phyloP scores from a whole-genome alignment of 1,140 invertebrate genomes.

The Cyrtorhinus lividipennis region DNA sequence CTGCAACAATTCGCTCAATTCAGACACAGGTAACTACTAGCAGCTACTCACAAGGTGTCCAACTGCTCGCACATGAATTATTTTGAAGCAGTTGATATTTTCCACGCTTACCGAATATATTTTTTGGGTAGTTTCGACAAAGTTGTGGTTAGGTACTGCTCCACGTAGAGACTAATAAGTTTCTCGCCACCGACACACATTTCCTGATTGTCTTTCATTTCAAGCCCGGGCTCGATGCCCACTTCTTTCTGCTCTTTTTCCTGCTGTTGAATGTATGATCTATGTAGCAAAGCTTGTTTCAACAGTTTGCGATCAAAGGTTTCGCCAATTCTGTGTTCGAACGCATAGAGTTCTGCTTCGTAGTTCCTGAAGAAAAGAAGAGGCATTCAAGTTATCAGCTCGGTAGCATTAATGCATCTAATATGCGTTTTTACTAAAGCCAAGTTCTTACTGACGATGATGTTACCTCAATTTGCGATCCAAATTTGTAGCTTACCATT shows the following conservation, averaged over 20 bases:
- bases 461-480: background rate
- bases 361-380: constrained; percentile 46
- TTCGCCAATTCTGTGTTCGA: constrained; percentile 72
- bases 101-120: constrained; percentile 37
- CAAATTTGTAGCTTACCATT: constrained; percentile 36
- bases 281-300: constrained; percentile 59
- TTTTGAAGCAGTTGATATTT: too few species aligned
- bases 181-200: constrained; percentile 48
- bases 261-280: constrained; percentile 62
- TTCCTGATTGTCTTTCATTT: constrained; percentile 49
- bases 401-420: background rate
- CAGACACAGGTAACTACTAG: too few species aligned
- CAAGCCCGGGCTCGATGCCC: constrained; percentile 43
- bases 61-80: too few species aligned
- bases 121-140: constrained; percentile 59
- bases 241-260: constrained; percentile 48
- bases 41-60: too few species aligned
- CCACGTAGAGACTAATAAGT: constrained; percentile 41
- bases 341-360: constrained; percentile 73
- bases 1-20: constrained; percentile 31
- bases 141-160: constrained; percentile 40
- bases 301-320: constrained; percentile 55
- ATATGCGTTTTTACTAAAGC: too few species aligned
- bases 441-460: too few species aligned
- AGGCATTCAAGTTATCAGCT: background rate